Conservation (phyloP, 2,113 vertebrate genomes). For the Charadrius vociferus region DNA sequence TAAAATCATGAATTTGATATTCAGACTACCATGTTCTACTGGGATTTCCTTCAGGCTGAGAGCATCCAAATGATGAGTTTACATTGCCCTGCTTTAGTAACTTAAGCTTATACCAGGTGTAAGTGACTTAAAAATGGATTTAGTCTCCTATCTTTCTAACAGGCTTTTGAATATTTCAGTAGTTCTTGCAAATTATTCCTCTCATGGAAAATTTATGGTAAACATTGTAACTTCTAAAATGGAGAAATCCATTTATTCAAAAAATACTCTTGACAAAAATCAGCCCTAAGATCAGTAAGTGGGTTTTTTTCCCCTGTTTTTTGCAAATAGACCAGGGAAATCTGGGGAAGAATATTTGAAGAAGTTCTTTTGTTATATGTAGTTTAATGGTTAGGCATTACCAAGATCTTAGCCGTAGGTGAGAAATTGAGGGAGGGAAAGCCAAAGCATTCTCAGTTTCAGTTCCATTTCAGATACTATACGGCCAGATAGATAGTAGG, state of each 20-base stretch:
- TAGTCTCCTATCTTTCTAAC: neutral
- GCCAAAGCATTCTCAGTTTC: neutral
- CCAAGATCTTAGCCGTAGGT: neutral
- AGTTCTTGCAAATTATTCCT: neutral
- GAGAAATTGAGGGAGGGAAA: neutral
- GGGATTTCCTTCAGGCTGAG: neutral
- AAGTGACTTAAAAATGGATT: neutral
- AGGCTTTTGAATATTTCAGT: neutral
- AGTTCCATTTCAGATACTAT: neutral
- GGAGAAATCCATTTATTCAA: neutral
- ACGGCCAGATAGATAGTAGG: neutral
- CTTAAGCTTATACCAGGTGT: neutral
- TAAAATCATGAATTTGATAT: neutral
- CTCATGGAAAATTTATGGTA: neutral
- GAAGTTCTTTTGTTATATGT: neutral
- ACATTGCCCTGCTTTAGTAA: neutral
- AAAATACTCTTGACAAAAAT: neutral
- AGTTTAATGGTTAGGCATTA: no score
- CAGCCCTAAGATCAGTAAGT: neutral
- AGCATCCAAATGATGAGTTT: neutral
- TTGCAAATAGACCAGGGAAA: neutral
- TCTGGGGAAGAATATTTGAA: neutral
- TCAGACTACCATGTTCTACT: neutral
- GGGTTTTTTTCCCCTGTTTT: accelerated
- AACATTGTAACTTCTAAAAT: neutral